Evolutionary conservation across 2,797 vertebrate genomes (phyloP).

Genomic region (Anabas testudineus): DNA sequence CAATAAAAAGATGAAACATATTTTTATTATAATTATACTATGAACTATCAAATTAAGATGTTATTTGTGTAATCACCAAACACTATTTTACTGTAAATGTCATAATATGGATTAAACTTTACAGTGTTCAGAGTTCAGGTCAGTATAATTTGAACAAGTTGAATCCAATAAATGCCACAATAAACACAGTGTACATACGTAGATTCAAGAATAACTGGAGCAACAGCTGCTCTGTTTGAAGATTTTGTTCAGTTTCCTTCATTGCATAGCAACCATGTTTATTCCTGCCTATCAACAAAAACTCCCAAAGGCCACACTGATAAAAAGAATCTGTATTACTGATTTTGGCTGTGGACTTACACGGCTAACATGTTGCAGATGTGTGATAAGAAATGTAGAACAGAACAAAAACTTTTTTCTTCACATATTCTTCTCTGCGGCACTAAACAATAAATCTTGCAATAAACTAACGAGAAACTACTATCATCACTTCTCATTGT

Average conservation of each 20-base stretch:
- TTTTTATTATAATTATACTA: constrained; percentile 33
- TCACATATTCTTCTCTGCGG: constrained; percentile 40
- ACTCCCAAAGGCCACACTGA: constrained; percentile 26
- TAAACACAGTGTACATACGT: constrained; percentile 2
- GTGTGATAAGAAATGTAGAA: constrained; percentile 56
- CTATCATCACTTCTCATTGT: constrained; percentile 4
- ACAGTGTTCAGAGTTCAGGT: neutral
- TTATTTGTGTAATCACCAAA: neutral
- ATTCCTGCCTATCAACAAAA: constrained; percentile 50
- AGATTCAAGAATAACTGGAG: constrained; percentile 15
- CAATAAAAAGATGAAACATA: constrained; percentile 58
- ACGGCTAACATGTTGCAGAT: constrained; percentile 66
- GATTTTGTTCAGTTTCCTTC: constrained; percentile 28
- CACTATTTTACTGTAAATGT: neutral
- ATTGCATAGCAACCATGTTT: constrained; percentile 67
- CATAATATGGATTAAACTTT: neutral
- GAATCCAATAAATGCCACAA: constrained; percentile 6
- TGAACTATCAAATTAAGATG: neutral
- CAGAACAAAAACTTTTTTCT: constrained; percentile 22
- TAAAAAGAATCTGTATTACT: constrained; percentile 36
- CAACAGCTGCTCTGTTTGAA: constrained; percentile 19
- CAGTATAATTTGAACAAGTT: neutral
- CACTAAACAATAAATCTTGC: constrained; percentile 34
- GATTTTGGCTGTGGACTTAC: constrained; percentile 35
- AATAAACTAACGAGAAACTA: constrained; percentile 19